Evolutionary conservation across 2,113 vertebrate species (phyloP).

Genomic region (Aegithalos caudatus): DNA sequence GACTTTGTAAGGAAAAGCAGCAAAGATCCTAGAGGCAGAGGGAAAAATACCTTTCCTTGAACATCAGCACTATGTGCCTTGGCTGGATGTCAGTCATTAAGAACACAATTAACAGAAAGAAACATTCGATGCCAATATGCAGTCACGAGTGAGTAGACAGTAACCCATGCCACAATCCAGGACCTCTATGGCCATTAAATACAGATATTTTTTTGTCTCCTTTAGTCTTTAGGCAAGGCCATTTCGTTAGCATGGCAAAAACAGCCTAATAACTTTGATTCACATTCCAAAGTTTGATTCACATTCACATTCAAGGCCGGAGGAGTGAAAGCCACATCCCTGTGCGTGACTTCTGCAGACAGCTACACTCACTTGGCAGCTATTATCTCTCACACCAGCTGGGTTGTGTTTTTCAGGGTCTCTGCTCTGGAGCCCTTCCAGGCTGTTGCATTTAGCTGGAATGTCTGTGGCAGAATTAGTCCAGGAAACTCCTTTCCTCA

Average conservation of each 20-base stretch:
- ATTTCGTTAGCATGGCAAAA: neutral
- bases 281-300: neutral
- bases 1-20: neutral
- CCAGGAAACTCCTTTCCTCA: constrained; percentile 1
- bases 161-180: neutral
- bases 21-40: neutral
- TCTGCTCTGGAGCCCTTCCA: constrained; percentile 21
- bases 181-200: neutral
- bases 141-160: neutral
- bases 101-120: neutral
- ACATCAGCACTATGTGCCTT: neutral
- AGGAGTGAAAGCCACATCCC: neutral
- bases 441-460: neutral
- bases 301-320: neutral
- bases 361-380: neutral
- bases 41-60: neutral
- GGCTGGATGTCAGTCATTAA: neutral
- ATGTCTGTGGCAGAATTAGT: neutral
- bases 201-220: neutral
- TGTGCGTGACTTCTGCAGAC: neutral
- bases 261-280: neutral
- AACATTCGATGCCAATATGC: neutral
- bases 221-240: neutral
- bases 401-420: constrained; percentile 40
- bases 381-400: constrained; percentile 41